Evolutionary conservation across 1,140 invertebrate genomes (phyloP), one percentile per base, ranked within the genome.

Genomic region (Drosophila nannoptera): DNA sequence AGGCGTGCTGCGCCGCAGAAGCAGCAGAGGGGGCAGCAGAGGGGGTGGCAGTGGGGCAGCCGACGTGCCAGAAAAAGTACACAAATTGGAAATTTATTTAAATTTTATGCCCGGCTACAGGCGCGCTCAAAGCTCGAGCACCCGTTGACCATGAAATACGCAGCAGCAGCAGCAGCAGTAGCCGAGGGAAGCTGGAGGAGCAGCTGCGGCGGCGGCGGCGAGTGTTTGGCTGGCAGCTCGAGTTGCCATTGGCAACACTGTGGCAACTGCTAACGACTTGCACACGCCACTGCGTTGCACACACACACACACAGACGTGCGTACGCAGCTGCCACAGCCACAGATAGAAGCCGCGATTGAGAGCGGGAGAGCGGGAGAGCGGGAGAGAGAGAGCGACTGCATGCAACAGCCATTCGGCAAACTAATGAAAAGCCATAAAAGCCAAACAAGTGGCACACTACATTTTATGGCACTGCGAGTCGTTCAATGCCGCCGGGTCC

Each of bases 61-160:
- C 61, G 67, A 68, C 45, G 31, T 22, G 40, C 40, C 49, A 40
- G 22, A 35, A 49, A 3, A 78, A 60, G 74, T 62, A 78, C 61
- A 68, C 77, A 86, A 86, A 86, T 86, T 77, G 77, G 82, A 77
- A 81, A 77, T 86, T 86, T 86, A 86, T 86, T 86, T 81, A 86
- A 86, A 86, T 86, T 86, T 77, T 72, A 86, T 81, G 61, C 71
- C 62, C 45, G n/a, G 31, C 48, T 14, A 35, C 7, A 60, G 12
- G 22, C 29, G 22, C 29, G 40, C 55, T 33, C 40, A 63, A 35
- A 36, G 14, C 62, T 65, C 68, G 55, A 66, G 62, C 49, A 70
- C 48, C 55, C 68, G 54, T 54, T 70, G 68, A 66, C 68, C 68
- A 70, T 70, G 68, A 70, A 70, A 66, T 65, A 69, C 60, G 45